Base-by-base conservation (phyloP, 2,888 invertebrate species). In the Nomada goodeniana region DNA sequence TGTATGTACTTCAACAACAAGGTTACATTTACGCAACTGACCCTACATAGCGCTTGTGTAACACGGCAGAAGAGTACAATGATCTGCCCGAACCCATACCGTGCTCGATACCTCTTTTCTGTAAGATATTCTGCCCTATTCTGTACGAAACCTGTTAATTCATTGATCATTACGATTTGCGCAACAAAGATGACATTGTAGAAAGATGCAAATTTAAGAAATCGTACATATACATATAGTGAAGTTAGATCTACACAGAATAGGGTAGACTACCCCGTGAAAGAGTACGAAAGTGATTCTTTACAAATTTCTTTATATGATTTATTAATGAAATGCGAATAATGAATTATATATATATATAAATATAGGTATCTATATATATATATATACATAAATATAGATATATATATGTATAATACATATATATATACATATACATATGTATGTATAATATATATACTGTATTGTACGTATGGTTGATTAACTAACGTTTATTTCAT, bases 1-100 rank as follows among this genome's bases (percentile, higher is more conserved):
- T 99, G 76, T 96, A 96, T 90, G 96, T 98, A 88, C 95, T 98
- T 80, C 97, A 98, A 92, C 96, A 97, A 92, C 96, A 97, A 94
- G 97, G 97, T 74, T 96, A 95, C 91, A 96, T 96, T 86, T 96
- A 96, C 88, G 95, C 95, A 69, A 96, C 95, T 59, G 95, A 96
- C 93, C 93, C 94, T 76, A 94, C 94, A 93, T 94, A 94, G 93
- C 93, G 91, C 88, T 89, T 85, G 88, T 89, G 90, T 88, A 87
- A 90, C 70, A 53, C 64, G 73, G 74, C 82, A 85, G 82, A 72
- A 79, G 86, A 86, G 81, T 86, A 80, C 88, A 88, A 85, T 76
- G 80, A 84, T 84, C 81, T 84, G 79, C 82, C 83, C 88, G 78
- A 78, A 78, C 82, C 88, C 76, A 73, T 86, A 86, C 83, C 82